These are phyloP conservation scores for Sylvilagus floridanus DNA, from an alignment of 2,797 vertebrate genomes.

Conservation along the genomic window DNA sequence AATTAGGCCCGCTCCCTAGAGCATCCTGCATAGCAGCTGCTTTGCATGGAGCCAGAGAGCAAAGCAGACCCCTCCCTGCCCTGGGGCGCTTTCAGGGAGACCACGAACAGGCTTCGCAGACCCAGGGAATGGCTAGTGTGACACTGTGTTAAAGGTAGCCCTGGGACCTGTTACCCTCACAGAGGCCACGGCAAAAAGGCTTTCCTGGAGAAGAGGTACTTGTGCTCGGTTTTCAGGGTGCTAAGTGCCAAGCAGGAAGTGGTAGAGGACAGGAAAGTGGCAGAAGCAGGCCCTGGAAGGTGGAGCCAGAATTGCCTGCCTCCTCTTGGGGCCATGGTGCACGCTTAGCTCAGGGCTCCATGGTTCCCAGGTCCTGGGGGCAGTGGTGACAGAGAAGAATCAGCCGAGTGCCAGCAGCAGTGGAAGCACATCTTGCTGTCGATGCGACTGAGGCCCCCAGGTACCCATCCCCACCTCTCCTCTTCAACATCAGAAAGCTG, in stretches of 20 bases:
- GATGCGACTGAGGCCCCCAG: background rate
- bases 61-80: background rate
- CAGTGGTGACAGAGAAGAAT: background rate
- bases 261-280: background rate
- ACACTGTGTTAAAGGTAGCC: background rate
- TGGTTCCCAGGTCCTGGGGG: background rate
- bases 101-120: background rate
- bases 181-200: background rate
- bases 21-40: background rate
- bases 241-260: background rate
- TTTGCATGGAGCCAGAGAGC: background rate
- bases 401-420: background rate
- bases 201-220: background rate
- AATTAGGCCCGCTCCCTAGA: too few species aligned
- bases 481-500: slow-evolving; percentile 62
- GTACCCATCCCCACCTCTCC: slow-evolving; percentile 35
- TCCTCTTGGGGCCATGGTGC: background rate
- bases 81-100: background rate
- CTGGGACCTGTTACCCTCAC: background rate
- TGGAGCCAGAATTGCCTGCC: background rate
- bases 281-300: background rate
- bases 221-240: background rate
- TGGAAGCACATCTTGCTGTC: background rate
- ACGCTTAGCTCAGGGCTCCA: background rate
- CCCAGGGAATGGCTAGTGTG: background rate